phyloP scores from a whole-genome alignment of 2,888 invertebrate species.

The Penaeus monodon region DNA sequence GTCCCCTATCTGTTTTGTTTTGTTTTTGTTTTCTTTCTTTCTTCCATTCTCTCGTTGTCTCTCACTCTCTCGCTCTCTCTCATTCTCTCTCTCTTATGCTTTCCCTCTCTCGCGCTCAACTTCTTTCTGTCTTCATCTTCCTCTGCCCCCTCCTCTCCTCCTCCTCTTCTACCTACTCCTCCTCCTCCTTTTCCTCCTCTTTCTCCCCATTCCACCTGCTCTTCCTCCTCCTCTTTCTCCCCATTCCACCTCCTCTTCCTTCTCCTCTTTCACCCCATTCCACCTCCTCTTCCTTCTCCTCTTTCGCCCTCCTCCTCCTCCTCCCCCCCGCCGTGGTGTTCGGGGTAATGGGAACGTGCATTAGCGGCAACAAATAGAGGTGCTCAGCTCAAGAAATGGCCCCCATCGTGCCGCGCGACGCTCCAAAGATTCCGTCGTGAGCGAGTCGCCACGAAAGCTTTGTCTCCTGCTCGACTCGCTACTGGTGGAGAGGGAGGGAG shows the following conservation, averaged over 20 bases:
- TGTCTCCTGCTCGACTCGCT: slow-evolving; percentile 31
- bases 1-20: too few species aligned
- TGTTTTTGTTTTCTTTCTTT: too few species aligned
- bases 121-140: too few species aligned
- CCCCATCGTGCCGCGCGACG: slow-evolving; percentile 44
- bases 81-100: too few species aligned
- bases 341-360: slow-evolving; percentile 52
- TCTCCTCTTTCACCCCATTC: too few species aligned
- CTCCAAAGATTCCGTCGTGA: slow-evolving; percentile 55
- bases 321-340: slow-evolving; percentile 21
- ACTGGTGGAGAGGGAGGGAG: neutral
- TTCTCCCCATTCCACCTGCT: neutral
- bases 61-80: too few species aligned
- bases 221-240: too few species aligned
- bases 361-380: slow-evolving; percentile 57
- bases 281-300: neutral
- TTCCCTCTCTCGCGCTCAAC: too few species aligned
- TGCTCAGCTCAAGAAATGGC: slow-evolving; percentile 54
- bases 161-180: too few species aligned
- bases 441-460: slow-evolving; percentile 48
- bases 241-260: too few species aligned
- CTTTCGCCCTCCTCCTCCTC: neutral
- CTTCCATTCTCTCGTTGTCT: too few species aligned
- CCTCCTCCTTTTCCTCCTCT: neutral
- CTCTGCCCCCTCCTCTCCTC: too few species aligned